Base-by-base conservation (phyloP, 2,888 invertebrate genomes). In the Brassicogethes aeneus region DNA sequence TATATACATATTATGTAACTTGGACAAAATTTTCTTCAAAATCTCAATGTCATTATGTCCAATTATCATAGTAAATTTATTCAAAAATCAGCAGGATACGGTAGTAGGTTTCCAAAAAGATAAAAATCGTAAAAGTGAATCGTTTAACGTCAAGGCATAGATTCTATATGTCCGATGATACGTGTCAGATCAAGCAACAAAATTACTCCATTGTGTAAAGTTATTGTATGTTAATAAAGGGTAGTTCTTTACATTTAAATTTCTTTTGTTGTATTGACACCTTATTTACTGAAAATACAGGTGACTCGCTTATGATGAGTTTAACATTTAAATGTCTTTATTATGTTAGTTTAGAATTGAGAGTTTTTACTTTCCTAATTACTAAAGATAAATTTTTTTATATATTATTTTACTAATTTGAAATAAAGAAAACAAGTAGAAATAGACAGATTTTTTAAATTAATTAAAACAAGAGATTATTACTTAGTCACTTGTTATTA, bases 201-300 rank as follows among this genome's bases (percentile, higher is more conserved):
- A 23, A 23, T 23, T 23, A 23, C 23, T 7, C 23, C 23, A 23
- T 23, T 23, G 23, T 23, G 23, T 23, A 23, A 23, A 23, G 23
- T 23, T 23, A 23, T 23, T 23, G 23, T 23, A 23, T 23, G 23
- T 23, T 23, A 23, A 23, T 23, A 23, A 23, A 23, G 23, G 23
- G 23, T 23, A 23, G 23, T 23, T 23, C 23, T 23, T 23, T 23
- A 5, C 5, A 7, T 23, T 23, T 23, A 23, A 23, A 23, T 23
- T 23, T 23, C 23, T 10, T 23, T 23, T 23, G 23, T 23, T 23
- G 23, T 10, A 23, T 23, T 23, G 23, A 23, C 23, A 23, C 23
- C 23, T 23, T 23, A 10, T 23, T 23, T 23, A 23, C 23, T n/a
- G 10, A 23, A 23, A 7, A 23, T 23, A 23, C 23, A 23, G 23